phyloP scores from a whole-genome alignment of 2,797 vertebrate species.

The Rachycentron canadum region DNA sequence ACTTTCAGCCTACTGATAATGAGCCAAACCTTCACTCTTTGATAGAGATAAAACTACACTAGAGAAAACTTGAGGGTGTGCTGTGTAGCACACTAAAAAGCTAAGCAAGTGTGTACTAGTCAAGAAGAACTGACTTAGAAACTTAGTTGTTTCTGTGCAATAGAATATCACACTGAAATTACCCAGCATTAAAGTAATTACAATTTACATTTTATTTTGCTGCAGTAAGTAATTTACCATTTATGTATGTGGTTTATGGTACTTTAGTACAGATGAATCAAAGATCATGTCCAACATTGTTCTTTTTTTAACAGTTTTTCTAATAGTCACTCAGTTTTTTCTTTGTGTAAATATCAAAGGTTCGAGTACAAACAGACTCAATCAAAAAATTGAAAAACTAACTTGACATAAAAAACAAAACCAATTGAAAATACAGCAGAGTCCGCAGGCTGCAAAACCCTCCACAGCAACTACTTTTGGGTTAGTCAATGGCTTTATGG shows the following conservation, averaged over 20 bases:
- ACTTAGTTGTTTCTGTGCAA: too few relatives aligned
- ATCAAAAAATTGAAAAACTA: too few relatives aligned
- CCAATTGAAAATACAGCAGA: not conserved
- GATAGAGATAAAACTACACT: too few relatives aligned
- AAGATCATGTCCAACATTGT: not conserved
- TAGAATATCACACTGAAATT: too few relatives aligned
- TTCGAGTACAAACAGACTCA: not conserved
- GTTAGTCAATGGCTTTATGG: not conserved
- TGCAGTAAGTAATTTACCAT: not conserved
- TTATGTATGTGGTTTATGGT: not conserved
- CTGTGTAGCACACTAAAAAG: not conserved
- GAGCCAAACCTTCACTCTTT: too few relatives aligned
- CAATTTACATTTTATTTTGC: not conserved
- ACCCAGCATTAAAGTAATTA: not conserved
- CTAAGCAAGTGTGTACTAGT: too few relatives aligned
- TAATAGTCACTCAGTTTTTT: not conserved
- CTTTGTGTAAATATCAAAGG: not conserved
- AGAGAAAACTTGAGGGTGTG: too few relatives aligned
- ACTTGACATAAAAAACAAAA: not conserved
- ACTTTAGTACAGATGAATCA: not conserved
- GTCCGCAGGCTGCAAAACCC: not conserved
- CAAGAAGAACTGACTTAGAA: too few relatives aligned
- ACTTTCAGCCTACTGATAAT: not conserved
- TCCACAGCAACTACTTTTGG: accelerated
- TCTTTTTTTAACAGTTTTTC: not conserved